These are phyloP conservation scores for Catagonus wagneri DNA, from an alignment of 2,113 vertebrate species.

Conservation along the genomic window DNA sequence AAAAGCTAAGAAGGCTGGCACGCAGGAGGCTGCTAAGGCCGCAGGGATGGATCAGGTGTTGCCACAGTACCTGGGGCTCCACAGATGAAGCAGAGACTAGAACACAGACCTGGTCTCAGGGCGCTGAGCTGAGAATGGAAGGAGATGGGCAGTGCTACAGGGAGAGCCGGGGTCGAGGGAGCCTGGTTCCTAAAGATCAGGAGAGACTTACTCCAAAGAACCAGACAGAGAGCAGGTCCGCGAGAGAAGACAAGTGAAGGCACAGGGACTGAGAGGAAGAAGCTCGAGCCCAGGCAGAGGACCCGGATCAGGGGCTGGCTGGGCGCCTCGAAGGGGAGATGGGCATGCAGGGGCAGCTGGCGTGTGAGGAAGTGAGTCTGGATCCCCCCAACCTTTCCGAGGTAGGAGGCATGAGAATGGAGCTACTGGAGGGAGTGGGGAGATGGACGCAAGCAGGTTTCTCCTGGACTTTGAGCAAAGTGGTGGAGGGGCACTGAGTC, in stretches of 20 bases:
- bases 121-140: neutral
- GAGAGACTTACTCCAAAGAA: neutral
- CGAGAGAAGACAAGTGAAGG: fast-evolving
- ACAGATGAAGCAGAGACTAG: fast-evolving
- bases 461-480: neutral
- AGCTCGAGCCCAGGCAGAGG: neutral
- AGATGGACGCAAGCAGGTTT: neutral
- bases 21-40: neutral
- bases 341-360: neutral
- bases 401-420: neutral
- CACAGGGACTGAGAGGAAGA: fast-evolving
- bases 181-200: neutral
- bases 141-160: neutral
- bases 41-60: neutral
- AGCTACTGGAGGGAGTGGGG: neutral
- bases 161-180: neutral
- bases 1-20: neutral
- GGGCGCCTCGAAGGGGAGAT: neutral
- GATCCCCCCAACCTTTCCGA: neutral
- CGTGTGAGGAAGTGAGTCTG: neutral
- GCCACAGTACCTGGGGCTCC: fast-evolving
- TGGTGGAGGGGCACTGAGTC: too few species aligned
- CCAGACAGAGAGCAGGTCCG: too few species aligned
- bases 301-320: neutral
- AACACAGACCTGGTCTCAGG: neutral